phyloP scores from a whole-genome alignment of 2,113 vertebrate species.

The Tachuris rubrigastra region DNA sequence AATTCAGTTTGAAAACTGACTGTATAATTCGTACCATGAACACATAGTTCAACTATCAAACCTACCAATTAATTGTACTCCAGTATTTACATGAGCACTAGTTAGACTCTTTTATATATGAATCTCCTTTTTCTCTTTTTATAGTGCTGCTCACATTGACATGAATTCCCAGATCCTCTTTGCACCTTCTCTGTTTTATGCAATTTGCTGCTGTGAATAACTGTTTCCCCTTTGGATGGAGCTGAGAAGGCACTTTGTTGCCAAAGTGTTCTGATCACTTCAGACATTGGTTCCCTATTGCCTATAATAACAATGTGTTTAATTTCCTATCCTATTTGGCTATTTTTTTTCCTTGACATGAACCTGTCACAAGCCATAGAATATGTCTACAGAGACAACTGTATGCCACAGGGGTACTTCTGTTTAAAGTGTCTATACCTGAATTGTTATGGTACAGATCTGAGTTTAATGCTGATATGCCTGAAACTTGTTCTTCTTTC shows the following conservation, averaged over 20 bases:
- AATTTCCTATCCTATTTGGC: neutral
- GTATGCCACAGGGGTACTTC: neutral
- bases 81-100: neutral
- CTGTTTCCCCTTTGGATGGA: neutral
- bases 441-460: neutral
- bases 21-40: neutral
- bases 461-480: neutral
- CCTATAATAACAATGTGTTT: neutral
- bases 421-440: neutral
- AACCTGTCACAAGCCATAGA: neutral
- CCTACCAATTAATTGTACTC: neutral
- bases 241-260: neutral
- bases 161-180: neutral
- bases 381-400: neutral
- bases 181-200: neutral
- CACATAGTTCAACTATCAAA: neutral
- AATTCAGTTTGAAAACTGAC: neutral
- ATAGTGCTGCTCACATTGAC: neutral
- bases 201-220: neutral
- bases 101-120: neutral
- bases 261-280: neutral
- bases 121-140: neutral
- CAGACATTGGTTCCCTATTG: neutral
- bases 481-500: neutral
- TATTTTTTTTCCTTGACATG: neutral